Conservation (phyloP, 2,888 invertebrate species). For the Aricia artaxerxes region DNA sequence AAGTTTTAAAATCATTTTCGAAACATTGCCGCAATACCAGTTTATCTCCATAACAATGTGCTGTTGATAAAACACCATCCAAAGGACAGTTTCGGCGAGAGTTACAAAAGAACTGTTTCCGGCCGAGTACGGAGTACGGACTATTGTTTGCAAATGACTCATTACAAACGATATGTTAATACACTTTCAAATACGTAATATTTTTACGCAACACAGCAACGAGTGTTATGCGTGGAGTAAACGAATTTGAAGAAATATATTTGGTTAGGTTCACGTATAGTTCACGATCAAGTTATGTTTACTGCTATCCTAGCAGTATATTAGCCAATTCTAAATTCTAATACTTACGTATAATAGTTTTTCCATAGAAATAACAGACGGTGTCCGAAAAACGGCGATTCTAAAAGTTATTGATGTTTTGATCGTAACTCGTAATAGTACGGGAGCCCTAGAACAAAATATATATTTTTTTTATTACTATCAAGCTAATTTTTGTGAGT, state of each 20-base stretch:
- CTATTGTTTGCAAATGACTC: conserved; percentile 70
- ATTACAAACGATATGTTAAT: conserved; percentile 48
- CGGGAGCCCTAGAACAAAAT: too few species aligned
- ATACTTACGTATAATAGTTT: too few species aligned
- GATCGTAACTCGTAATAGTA: too few species aligned
- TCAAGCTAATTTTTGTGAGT: too few species aligned
- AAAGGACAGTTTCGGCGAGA: conserved; percentile 46
- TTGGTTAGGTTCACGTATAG: too few species aligned
- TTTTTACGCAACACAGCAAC: conserved; percentile 13
- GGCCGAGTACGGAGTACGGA: conserved; percentile 42
- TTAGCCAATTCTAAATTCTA: too few species aligned
- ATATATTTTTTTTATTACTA: too few species aligned
- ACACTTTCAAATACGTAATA: conserved; percentile 21
- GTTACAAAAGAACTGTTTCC: conserved; percentile 60
- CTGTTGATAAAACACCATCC: conserved; percentile 35
- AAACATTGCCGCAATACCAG: neutral
- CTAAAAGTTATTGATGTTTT: too few species aligned
- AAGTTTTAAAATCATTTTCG: neutral
- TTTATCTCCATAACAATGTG: conserved; percentile 23
- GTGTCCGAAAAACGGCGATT: too few species aligned
- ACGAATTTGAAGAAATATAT: neutral
- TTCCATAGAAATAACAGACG: too few species aligned
- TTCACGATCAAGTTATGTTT: too few species aligned
- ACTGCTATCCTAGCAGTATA: too few species aligned
- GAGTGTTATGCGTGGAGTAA: neutral